phyloP scores from a whole-genome alignment of 2,888 invertebrate genomes.

The Nemoura dubitans region DNA sequence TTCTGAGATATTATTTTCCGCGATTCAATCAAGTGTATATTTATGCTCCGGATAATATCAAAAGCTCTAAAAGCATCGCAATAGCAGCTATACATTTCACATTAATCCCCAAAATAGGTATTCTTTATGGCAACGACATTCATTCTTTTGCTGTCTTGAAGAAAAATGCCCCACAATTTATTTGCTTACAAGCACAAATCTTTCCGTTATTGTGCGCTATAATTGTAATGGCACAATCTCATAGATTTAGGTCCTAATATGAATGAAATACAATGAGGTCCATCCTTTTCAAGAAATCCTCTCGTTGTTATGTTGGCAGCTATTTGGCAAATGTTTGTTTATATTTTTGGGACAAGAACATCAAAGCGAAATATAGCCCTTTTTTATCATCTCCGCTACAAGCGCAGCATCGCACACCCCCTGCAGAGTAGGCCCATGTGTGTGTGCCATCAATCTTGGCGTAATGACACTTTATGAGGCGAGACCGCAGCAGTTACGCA shows the following conservation, averaged over 20 bases:
- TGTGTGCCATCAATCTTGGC: background rate
- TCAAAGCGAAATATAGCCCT: slow-evolving; percentile 1
- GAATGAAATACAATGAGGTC: slow-evolving; percentile 8
- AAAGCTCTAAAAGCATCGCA: background rate
- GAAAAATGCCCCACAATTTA: background rate
- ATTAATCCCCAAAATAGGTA: background rate
- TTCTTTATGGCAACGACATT: background rate
- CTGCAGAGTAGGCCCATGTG: background rate
- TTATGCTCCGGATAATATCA: background rate
- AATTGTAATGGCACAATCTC: background rate
- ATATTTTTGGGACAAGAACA: slow-evolving; percentile 9
- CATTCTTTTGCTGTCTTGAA: background rate
- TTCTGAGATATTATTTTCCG: background rate
- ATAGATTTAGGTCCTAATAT: background rate
- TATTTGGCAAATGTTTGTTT: slow-evolving; percentile 36
- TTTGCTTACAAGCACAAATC: background rate
- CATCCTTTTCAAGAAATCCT: background rate
- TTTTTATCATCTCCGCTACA: background rate
- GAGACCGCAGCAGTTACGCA: background rate
- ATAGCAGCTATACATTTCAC: background rate
- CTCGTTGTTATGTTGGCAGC: background rate
- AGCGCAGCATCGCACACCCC: background rate
- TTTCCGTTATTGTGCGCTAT: background rate
- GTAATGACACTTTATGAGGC: slow-evolving; percentile 27
- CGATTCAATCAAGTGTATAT: background rate